Evolutionary conservation across 2,113 vertebrate genomes (phyloP).

Genomic region (Marmota flaviventris): DNA sequence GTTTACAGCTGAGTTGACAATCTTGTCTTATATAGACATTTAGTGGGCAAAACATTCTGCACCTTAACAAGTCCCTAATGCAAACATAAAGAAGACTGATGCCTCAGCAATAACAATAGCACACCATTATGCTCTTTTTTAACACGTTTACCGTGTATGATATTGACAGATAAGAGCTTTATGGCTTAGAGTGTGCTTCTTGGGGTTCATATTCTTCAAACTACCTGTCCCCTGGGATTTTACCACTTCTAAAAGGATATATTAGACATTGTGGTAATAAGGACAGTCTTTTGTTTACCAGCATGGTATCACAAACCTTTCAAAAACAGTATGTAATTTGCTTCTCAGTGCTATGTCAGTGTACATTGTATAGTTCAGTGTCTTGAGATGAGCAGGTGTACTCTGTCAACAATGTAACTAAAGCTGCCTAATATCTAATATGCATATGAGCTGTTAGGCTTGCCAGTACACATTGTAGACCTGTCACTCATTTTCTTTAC

Average conservation of each 20-base stretch:
- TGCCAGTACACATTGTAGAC: neutral
- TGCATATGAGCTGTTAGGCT: neutral
- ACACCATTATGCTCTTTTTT: slow-evolving; percentile 51
- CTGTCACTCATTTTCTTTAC: neutral
- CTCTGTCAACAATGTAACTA: neutral
- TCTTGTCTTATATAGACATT: slow-evolving; percentile 63
- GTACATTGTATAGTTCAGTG: neutral
- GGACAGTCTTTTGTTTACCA: slow-evolving; percentile 49
- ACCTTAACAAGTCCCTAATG: slow-evolving; percentile 75
- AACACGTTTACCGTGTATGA: slow-evolving; percentile 68
- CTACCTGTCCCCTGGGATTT: slow-evolving; percentile 47
- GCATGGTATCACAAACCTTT: slow-evolving; percentile 45
- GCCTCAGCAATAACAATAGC: slow-evolving; percentile 67
- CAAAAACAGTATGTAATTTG: slow-evolving; percentile 56
- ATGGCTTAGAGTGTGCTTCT: slow-evolving; percentile 53
- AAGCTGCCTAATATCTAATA: neutral
- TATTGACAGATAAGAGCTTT: slow-evolving; percentile 78
- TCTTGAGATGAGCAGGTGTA: neutral
- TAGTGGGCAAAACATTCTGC: slow-evolving; percentile 71
- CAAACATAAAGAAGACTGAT: slow-evolving; percentile 79
- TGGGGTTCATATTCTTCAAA: slow-evolving; percentile 72
- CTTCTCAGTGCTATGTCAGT: neutral
- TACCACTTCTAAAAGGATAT: slow-evolving; percentile 48
- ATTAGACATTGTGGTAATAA: slow-evolving; percentile 65
- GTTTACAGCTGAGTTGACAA: slow-evolving; percentile 80